Percentiles rank a stretch among this genome's conserved stretches.
Evolutionary conservation across 2,888 invertebrate genomes (phyloP).

Genomic region (Iphiclides podalirius): DNA sequence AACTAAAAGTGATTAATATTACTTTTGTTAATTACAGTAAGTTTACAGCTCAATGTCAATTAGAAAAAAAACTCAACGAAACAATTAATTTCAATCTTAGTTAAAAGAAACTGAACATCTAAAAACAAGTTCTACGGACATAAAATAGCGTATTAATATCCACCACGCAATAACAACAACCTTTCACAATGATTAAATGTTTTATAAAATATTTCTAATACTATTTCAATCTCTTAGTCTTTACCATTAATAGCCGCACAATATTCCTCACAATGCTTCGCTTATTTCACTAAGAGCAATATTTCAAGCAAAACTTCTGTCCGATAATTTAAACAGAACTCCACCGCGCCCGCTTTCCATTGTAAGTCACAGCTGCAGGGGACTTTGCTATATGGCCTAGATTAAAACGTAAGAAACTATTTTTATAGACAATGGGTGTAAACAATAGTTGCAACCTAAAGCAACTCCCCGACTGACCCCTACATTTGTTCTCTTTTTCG

Average conservation of each 20-base stretch:
- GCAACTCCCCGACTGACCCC: slow-evolving; percentile 32
- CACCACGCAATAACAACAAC: no score
- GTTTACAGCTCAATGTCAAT: no score
- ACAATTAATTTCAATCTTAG: no score
- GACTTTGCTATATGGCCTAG: slow-evolving; percentile 29
- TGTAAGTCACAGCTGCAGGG: slow-evolving; percentile 23
- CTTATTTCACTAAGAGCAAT: slow-evolving; percentile 24
- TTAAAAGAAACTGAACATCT: no score
- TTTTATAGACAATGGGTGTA: slow-evolving; percentile 32
- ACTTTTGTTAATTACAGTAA: no score
- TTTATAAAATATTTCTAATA: slow-evolving; percentile 14
- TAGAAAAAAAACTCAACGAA: no score
- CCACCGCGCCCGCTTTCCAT: slow-evolving; percentile 20
- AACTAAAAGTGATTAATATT: no score
- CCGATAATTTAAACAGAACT: slow-evolving; percentile 26
- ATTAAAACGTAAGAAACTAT: slow-evolving; percentile 32
- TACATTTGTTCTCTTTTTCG: slow-evolving; percentile 29
- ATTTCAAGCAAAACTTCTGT: slow-evolving; percentile 25
- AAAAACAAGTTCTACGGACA: no score
- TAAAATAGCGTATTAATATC: no score
- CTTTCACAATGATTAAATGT: not conserved
- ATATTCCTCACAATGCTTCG: slow-evolving; percentile 17
- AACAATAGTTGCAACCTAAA: slow-evolving; percentile 36
- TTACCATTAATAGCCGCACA: slow-evolving; percentile 6
- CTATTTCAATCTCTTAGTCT: slow-evolving; percentile 14